Base-by-base conservation (phyloP, 1,140 invertebrate species). In the Solen grandis region DNA sequence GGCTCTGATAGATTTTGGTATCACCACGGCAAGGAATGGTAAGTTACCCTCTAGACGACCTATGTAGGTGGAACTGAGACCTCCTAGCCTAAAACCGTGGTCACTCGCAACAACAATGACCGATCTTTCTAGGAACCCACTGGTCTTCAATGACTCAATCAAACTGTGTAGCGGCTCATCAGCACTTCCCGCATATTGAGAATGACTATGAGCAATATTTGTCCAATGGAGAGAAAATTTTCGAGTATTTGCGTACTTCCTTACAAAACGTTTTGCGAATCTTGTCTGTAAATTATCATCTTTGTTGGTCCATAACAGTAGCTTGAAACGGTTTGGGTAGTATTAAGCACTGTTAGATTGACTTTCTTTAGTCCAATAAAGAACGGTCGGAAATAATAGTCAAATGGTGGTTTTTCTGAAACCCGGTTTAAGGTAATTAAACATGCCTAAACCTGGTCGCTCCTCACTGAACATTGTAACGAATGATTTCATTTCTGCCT, bases 381-480 rank as follows among this genome's bases (percentile, higher is more conserved):
- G 88, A 96, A 97, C 0, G 96, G 95, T 55, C 96, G 92, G 46
- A 95, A 92, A 84, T 97, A 97, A 86, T 96, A 97, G 88, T 97
- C 96, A 0, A 95, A 96, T 0, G 97, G 96, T 31, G 94, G 94
- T 29, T 94, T 92, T 14, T 93, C n/a, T 90, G 89, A 98, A 98
- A 0, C 97, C 97, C 46, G 93, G 91, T 88, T 95, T 96, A 5
- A 94, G 88, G 88, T 96, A 97, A 90, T 97, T 97, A 85, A 97
- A 98, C 0, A 95, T 95, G 8, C 95, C 95, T 41, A 97, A 95
- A 27, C 92, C 90, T 0, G 95, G 94, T 2, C 93, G 93, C 89
- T 98, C 97, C 93, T 97, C 97, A 0, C 94, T 95, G 69, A 95
- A 95, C 2, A 95, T 95, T 0, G 97, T 97, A 0, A 95, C 93